Evolutionary conservation across 2,888 invertebrate species (phyloP), one percentile per base, ranked within the genome.

Genomic region (Apoda limacodes): DNA sequence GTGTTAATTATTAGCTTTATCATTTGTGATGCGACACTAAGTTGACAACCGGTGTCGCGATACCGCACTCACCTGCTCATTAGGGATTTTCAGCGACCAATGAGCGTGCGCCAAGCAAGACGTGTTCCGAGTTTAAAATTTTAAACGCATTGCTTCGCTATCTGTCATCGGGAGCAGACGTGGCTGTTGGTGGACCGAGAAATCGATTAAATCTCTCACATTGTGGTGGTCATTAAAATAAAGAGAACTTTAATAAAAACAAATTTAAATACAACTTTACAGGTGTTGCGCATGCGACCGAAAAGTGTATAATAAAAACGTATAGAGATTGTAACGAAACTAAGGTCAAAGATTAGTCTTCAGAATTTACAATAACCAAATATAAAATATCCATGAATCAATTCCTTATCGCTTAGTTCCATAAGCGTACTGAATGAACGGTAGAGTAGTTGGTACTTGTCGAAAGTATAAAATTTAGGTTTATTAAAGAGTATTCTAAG

Each of bases 131-230:
- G 53, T 63, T 65, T 60, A 58, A 61, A 60, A 58, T 60, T 61
- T 65, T 61, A 66, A 66, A 60, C 58, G 58, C 67, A 70, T 63
- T 72, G 60, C 56, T 51, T 58, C 54, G 60, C 61, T 75, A 75
- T 75, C 75, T 74, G 71, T 75, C 75, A 74, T 74, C 75, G 61
- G 49, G 55, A 48, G 59, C 58, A 48, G 62, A 63, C 68, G 67
- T 54, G 49, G 51, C 45, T 46, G 44, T 50, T 17, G 5, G 50
- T 40, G 48, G 32, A 34, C 37, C 30, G 40, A 39, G 39, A 40
- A 39, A 43, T 52, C 63, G 74, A 74, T 74, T 70, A 68, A 65
- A 74, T 74, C 74, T 65, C 55, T 55, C 52, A 48, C 59, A 53
- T 45, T 54, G 53, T 52, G 60, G 64, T 58, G 65, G 60, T 52